These are phyloP conservation scores for Fragum sueziense DNA, from an alignment of 2,888 invertebrate genomes.

Conservation along the genomic window DNA sequence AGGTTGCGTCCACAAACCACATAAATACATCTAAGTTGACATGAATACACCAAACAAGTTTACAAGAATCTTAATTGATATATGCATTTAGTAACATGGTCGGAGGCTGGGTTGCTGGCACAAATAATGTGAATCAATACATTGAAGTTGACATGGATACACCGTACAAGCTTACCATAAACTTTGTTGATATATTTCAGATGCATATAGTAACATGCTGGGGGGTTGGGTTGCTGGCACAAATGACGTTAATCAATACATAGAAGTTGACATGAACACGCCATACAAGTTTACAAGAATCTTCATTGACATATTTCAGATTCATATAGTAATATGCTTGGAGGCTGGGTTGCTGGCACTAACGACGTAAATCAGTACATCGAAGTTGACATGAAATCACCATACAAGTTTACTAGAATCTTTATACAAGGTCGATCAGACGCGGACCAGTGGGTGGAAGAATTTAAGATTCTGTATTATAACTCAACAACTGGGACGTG, in stretches of 20 bases:
- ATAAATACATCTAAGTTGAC: constrained; percentile 69
- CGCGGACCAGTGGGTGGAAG: constrained; percentile 69
- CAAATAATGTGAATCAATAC: constrained; percentile 69
- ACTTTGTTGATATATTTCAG: constrained; percentile 65
- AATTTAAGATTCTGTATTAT: constrained; percentile 64
- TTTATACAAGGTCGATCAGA: constrained; percentile 73
- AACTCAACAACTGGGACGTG: constrained; percentile 48
- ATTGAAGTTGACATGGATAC: constrained; percentile 69
- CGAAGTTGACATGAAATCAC: constrained; percentile 66
- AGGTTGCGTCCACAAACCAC: constrained; percentile 73
- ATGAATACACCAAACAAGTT: constrained; percentile 64
- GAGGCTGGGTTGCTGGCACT: constrained; percentile 76
- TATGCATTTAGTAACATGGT: no score
- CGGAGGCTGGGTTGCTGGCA: constrained; percentile 77
- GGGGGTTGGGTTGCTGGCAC: constrained; percentile 77
- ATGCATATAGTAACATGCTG: no score
- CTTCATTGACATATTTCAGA: constrained; percentile 45
- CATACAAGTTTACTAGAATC: constrained; percentile 66
- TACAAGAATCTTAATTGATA: constrained; percentile 67
- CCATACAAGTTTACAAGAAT: constrained; percentile 66
- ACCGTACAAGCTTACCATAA: constrained; percentile 62
- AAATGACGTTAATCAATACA: constrained; percentile 68
- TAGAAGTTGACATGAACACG: constrained; percentile 69
- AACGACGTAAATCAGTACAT: constrained; percentile 72
- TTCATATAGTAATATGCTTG: constrained; percentile 54